Evolutionary conservation across 2,888 invertebrate genomes (phyloP), one percentile per base, ranked within the genome.

Genomic region (Fragum sueziense): DNA sequence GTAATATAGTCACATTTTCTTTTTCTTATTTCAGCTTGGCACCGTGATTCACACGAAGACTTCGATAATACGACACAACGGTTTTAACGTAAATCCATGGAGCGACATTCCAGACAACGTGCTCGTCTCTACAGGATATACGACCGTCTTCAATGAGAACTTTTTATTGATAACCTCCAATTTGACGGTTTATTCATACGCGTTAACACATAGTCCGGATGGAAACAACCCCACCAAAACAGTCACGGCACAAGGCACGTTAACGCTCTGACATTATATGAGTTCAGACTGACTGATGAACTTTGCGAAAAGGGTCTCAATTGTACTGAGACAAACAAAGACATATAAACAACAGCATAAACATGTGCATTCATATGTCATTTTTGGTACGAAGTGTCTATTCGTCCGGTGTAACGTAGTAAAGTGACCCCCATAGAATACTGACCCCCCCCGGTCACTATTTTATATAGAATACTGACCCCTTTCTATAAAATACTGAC

Each of bases 41-140:
- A 65, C 65, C 14, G 33, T 25, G 1, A 34, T 22, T 17, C 29
- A 52, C 14, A 17, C 17, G 34, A 11, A 70, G 33, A 22, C 52
- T 20, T 22, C 14, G 14, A 20, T 25, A 6, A 65, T 65, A 20
- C 34, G 65, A 37, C 41, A 65, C 65, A 79, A 79, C 71, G 51
- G 59, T 22, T 79, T 74, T 51, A 68, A 79, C 33, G 47, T 74
- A 68, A 79, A 74, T n/a, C 79, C 74, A 14, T 79, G 79, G 79
- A 74, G 79, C 34, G 71, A 74, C n/a, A 67, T 79, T 29, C 79
- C 79, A 7, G 17, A 47, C 7, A 27, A 70, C 51, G 57, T 54
- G 20, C 47, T 79, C 2, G 79, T 74, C 9, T 65, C 34, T 11
- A 65, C 54, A 20, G 74, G 74, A 27, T 74, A 74, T 29, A 54